Evolutionary conservation across 2,888 invertebrate species (phyloP), one percentile per base, ranked within the genome.

Genomic region (Pristionchus maxplancki): DNA sequence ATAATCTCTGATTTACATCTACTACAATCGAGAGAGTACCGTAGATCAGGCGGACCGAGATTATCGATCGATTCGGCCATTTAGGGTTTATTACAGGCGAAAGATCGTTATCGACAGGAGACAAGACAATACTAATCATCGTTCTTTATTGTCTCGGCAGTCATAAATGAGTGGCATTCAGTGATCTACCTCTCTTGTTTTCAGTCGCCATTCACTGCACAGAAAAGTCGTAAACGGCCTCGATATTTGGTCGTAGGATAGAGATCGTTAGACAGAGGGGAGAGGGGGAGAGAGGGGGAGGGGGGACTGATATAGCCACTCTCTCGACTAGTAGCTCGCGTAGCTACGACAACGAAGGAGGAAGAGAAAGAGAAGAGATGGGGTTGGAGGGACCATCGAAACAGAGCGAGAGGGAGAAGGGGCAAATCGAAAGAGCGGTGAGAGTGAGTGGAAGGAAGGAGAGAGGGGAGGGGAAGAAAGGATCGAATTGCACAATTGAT

Each of bases 1-100:
- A 78, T 78, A 78, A 78, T 78, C 78, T 78, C 78, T 78, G 44
- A 78, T 78, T 78, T 48, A 40, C 44, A 78, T 78, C 78, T 48
- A 78, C 78, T 44, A 44, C 44, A 17, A 37, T 15, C 15, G 28
- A 37, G 15, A 37, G 37, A 71, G 15, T 34, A 37, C 28, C 13
- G 48, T 78, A 78, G 78, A 78, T 78, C 78, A 78, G 48, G n/a
- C 3, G 24, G 28, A 24, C 17, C 71, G 37, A 71, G 9, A 13
- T 13, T 28, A 48, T 44, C 78, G 17, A 78, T 78, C 44, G 44
- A n/a, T 44, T 74, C 44, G 24, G 6, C 13, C 15, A 78, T 48
- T 13, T 40, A 15, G 40, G 13, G 40, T 37, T 40, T 24, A 37
- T 74, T 24, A 40, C 1, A 9, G 37, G 11, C 20, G 64, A 64